Conservation (phyloP, 2,113 vertebrate species). For the Phoxinus phoxinus region DNA sequence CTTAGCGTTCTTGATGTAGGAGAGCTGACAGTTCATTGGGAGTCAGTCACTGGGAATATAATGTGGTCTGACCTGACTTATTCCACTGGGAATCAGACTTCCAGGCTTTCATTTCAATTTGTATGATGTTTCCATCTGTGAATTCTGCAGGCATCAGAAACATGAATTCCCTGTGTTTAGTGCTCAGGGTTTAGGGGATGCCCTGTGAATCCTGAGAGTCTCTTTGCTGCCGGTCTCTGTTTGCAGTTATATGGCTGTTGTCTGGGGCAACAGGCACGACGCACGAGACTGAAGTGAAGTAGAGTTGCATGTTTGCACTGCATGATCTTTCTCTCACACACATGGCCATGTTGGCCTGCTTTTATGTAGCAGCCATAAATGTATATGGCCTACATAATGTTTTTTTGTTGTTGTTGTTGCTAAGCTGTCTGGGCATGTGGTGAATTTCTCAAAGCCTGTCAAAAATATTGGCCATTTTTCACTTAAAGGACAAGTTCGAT, state of each 20-base stretch:
- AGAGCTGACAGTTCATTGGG: neutral
- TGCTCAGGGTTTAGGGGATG: neutral
- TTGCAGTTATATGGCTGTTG: neutral
- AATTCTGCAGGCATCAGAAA: neutral
- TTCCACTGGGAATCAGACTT: neutral
- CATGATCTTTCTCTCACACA: neutral
- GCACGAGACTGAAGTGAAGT: neutral
- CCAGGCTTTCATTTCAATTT: neutral
- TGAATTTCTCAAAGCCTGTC: neutral
- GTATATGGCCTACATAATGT: neutral
- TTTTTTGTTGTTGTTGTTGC: neutral
- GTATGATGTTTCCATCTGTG: neutral
- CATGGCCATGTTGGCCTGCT: neutral
- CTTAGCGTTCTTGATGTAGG: neutral
- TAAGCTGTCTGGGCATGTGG: neutral
- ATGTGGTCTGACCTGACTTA: neutral
- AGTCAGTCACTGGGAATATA: slow-evolving; percentile 1
- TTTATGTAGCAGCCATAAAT: neutral
- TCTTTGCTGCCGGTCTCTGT: neutral
- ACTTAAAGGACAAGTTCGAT: too few species aligned
- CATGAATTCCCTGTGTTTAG: neutral
- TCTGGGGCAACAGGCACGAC: neutral
- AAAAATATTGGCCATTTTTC: neutral
- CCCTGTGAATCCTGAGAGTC: too few species aligned
- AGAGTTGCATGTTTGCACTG: neutral